Evolutionary conservation across 2,888 invertebrate genomes (phyloP).

Genomic region (Limnephilus rhombicus): DNA sequence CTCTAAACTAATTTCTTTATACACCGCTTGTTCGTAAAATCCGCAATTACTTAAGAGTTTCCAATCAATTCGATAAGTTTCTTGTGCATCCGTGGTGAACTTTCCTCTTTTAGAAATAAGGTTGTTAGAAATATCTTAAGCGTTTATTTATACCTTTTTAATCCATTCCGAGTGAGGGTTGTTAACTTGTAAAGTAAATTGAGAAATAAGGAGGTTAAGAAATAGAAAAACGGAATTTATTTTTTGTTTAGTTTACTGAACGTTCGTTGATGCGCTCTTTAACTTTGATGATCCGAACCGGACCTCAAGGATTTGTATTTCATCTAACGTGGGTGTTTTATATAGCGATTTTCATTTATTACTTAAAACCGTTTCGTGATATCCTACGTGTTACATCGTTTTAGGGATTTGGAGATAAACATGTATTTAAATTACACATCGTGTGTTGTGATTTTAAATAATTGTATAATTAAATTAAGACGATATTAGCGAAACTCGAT

Average conservation of each 20-base stretch:
- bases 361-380: background rate
- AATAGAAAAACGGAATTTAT: background rate
- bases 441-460: too few species aligned
- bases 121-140: background rate
- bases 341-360: background rate
- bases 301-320: background rate
- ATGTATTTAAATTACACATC: background rate
- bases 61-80: background rate
- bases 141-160: background rate
- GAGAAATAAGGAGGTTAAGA: background rate
- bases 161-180: background rate
- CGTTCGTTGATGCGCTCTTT: background rate
- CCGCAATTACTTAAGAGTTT: background rate
- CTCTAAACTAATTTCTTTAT: background rate
- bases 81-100: background rate
- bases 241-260: background rate
- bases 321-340: background rate
- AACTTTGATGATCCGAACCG: background rate
- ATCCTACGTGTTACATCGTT: background rate
- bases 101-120: background rate
- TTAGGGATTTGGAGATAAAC: background rate
- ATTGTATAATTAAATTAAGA: too few species aligned
- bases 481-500: too few species aligned
- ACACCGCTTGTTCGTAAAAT: background rate
- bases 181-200: background rate